Base-by-base conservation (phyloP, 37 sponge, comb jelly and placozoan genomes). In the Hexactinellida sp. region DNA sequence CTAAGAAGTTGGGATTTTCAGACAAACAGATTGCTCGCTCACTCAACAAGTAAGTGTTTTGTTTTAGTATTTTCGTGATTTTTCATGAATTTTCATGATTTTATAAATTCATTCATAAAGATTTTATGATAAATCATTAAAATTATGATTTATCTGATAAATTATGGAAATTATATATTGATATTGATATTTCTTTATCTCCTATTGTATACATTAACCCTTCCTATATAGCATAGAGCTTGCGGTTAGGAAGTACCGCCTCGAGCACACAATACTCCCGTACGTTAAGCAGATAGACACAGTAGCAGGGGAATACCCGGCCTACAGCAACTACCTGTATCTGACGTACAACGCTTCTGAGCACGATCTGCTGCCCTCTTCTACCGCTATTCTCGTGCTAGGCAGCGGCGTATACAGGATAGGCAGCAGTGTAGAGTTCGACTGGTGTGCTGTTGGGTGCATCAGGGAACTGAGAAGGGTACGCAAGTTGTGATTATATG, bases 391-490 rank as follows among this genome's bases (percentile, higher is more conserved):
- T 39, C 91, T 97, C 94, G 99, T 97, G 35, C 89, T 97, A 36
- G 99, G 99, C 1, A 92, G 93, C 35, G 99, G 99, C 0, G 96
- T 96, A 34, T 96, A 99, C 82, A 87, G 90, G 37, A 99, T 99
- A 71, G 99, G 99, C 0, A 94, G 95, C 55, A 91, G 93, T 87
- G 96, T 99, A 35, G 99, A 99, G 92, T 99, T 99, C 91, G 99
- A 99, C 88, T 99, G 91, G 90, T 99, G 99, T 91, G 94, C 95
- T 86, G 99, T 99, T 36, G 93, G 95, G 19, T 96, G 96, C 38
- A 96, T 92, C 84, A 84, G 90, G 37, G 96, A 96, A 85, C 90
- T 99, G 38, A 87, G 99, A 38, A 52, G 86, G 86, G 92, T 96
- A 7, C 54, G 90, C 19, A 82, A 83, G 10, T 37, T 9, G 24